These are phyloP conservation scores for Perdix hodgsoniae DNA, from an alignment of 2,797 vertebrate genomes.

Conservation along the genomic window DNA sequence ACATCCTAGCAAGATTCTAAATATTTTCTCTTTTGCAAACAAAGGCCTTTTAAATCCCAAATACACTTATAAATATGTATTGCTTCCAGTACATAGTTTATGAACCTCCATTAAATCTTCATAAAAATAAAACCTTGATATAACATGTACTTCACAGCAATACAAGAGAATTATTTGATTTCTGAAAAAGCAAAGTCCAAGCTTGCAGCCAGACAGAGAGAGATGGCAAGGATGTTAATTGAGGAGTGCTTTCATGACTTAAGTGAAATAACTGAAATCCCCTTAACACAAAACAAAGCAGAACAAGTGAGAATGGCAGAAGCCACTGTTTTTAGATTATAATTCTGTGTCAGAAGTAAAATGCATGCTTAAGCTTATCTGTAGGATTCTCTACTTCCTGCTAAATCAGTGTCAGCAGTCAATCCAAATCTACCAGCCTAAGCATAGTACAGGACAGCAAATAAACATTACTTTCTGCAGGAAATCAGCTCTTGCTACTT, in stretches of 20 bases:
- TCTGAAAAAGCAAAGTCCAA: conserved; percentile 1
- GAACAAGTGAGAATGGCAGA: neutral
- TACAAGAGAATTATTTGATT: neutral
- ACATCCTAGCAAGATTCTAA: neutral
- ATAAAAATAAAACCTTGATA: conserved; percentile 18
- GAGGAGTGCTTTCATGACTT: neutral
- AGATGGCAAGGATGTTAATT: neutral
- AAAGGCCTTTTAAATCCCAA: neutral
- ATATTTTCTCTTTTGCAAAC: neutral
- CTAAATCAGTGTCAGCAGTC: neutral
- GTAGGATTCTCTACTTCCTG: neutral
- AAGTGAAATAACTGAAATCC: neutral
- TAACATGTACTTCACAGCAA: conserved; percentile 8
- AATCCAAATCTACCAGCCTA: conserved; percentile 17
- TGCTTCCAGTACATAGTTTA: neutral
- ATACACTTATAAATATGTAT: neutral
- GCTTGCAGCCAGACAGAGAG: neutral
- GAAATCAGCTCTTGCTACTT: conserved; percentile 31
- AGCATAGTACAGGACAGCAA: neutral
- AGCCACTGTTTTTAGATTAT: neutral
- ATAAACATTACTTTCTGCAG: conserved; percentile 54
- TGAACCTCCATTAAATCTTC: neutral
- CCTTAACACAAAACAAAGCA: neutral
- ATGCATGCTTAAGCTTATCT: neutral
- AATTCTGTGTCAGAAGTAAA: neutral